These are phyloP conservation scores for Dicycla oo DNA, from an alignment of 2,888 invertebrate species.

Conservation along the genomic window DNA sequence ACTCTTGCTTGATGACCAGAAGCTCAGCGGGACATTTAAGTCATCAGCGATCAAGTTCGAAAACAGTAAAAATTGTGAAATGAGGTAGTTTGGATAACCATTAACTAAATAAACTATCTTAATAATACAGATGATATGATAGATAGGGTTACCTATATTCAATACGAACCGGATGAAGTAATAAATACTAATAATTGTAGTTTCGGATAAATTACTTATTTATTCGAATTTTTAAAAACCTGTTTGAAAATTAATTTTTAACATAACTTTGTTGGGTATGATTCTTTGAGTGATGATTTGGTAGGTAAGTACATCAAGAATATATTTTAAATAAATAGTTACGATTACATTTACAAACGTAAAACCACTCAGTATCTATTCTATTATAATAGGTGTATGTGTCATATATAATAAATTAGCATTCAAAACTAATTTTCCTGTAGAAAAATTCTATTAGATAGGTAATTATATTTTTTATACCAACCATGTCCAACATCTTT, in stretches of 20 bases:
- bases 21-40: conserved; percentile 52
- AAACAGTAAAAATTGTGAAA: conserved; percentile 14
- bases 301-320: not conserved
- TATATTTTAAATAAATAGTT: not conserved
- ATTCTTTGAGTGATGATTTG: not conserved
- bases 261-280: not conserved
- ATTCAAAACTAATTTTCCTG: conserved; percentile 1
- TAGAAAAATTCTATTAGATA: conserved; percentile 29
- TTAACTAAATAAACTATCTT: not conserved
- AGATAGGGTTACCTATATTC: too few relatives aligned
- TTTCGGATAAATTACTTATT: not conserved
- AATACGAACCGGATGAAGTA: not conserved
- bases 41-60: conserved; percentile 33
- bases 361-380: not conserved
- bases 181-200: not conserved
- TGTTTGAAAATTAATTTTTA: not conserved
- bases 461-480: conserved; percentile 51
- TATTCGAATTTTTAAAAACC: not conserved
- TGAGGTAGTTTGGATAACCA: not conserved
- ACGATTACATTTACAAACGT: not conserved
- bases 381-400: not conserved
- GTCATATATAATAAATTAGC: conserved; percentile 19
- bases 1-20: conserved; percentile 49
- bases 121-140: not conserved
- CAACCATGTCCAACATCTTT: conserved; percentile 40